These are phyloP conservation scores for Lytechinus pictus DNA, from an alignment of 35 echinoderm and acorn worm species.

Conservation along the genomic window DNA sequence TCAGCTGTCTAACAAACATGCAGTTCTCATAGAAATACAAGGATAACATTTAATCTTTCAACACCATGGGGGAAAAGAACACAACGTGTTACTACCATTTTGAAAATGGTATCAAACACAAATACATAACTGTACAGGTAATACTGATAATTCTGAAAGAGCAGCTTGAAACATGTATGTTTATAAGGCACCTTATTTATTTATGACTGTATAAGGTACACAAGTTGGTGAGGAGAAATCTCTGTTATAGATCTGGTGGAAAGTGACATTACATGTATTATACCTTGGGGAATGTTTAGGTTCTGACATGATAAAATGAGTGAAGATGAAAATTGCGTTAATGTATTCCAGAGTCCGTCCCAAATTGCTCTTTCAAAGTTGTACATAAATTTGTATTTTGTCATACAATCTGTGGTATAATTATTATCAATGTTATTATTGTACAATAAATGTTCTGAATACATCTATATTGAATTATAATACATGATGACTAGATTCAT, in stretches of 20 bases:
- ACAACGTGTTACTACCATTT: neutral
- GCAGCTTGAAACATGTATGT: neutral
- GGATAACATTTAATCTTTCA: neutral
- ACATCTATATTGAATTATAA: neutral
- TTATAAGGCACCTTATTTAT: neutral
- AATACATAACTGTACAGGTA: neutral
- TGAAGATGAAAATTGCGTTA: no score
- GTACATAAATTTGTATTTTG: neutral
- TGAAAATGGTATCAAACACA: neutral
- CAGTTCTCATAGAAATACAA: neutral
- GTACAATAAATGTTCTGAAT: neutral
- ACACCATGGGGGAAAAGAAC: neutral
- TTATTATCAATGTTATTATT: neutral
- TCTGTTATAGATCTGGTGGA: no score
- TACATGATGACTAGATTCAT: neutral
- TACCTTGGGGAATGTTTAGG: no score
- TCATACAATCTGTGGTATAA: no score
- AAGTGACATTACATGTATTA: no score
- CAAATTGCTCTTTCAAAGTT: neutral
- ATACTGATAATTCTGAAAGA: neutral
- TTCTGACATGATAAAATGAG: no score
- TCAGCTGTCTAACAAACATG: neutral
- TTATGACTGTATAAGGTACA: neutral
- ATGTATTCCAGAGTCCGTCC: neutral
- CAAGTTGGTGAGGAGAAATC: no score